Conservation (phyloP, 2,797 vertebrate genomes). For the Gymnoscopelus microlampas region DNA sequence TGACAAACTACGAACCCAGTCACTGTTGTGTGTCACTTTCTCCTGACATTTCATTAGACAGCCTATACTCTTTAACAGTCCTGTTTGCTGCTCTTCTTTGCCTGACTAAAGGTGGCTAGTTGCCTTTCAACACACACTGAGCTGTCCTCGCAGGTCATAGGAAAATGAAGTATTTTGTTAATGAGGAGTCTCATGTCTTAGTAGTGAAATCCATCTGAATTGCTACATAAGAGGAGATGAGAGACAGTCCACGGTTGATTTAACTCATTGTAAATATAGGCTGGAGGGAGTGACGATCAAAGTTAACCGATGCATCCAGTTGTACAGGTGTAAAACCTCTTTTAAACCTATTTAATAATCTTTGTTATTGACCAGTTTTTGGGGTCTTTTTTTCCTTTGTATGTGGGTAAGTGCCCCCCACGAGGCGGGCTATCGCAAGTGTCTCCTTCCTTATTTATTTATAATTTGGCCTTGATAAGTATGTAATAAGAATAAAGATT, state of each 20-base stretch:
- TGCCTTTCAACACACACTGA: constrained; percentile 70
- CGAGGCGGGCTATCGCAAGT: constrained; percentile 73
- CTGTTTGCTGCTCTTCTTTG: constrained; percentile 67
- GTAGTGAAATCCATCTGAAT: constrained; percentile 32
- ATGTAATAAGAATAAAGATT: constrained; percentile 75
- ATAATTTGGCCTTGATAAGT: constrained; percentile 83
- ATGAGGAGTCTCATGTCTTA: constrained; percentile 23
- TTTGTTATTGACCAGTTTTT: constrained; percentile 64
- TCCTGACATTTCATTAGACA: constrained; percentile 43
- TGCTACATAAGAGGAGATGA: background rate
- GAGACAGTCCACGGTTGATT: constrained; percentile 11
- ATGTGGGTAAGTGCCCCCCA: constrained; percentile 55
- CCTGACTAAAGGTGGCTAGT: constrained; percentile 56
- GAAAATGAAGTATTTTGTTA: constrained; percentile 64
- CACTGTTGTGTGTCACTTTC: constrained; percentile 2
- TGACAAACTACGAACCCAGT: constrained; percentile 6
- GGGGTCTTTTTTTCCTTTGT: constrained; percentile 35
- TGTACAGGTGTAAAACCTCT: constrained; percentile 71
- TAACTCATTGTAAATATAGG: constrained; percentile 61
- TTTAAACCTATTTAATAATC: constrained; percentile 64
- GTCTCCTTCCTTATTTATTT: constrained; percentile 89
- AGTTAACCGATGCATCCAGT: constrained; percentile 51
- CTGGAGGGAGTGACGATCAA: constrained; percentile 48
- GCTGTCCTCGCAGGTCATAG: constrained; percentile 57
- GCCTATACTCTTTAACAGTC: constrained; percentile 46